These are phyloP conservation scores for Dysmachus trigonus DNA, from an alignment of 2,888 invertebrate genomes.

Conservation along the genomic window DNA sequence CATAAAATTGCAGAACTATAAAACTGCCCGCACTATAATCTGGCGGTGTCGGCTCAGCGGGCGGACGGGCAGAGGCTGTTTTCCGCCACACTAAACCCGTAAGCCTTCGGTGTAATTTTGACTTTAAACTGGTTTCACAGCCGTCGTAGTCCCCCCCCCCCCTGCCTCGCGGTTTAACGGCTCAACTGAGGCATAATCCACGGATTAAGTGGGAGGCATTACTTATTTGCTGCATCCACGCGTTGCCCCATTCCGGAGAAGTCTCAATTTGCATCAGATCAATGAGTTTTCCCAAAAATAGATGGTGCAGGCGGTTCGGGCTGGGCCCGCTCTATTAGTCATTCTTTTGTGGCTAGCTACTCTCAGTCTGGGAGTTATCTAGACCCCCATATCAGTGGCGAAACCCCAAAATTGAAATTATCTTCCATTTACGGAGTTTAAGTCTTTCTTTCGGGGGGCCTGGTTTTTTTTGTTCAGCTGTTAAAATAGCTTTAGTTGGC, in stretches of 20 bases:
- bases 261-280: neutral
- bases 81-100: neutral
- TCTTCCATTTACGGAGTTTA: neutral
- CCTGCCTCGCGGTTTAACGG: neutral
- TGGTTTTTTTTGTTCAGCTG: neutral
- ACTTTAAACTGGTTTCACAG: slow-evolving; percentile 17
- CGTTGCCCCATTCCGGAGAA: neutral
- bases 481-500: neutral
- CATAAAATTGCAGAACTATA: neutral
- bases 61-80: neutral
- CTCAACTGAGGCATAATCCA: neutral
- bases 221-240: slow-evolving; percentile 14
- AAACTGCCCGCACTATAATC: neutral
- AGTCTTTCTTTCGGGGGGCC: neutral
- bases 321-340: neutral
- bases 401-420: neutral
- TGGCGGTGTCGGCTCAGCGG: neutral
- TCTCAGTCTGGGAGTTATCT: neutral
- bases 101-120: slow-evolving; percentile 24
- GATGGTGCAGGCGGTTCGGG: neutral
- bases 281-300: neutral
- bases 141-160: neutral
- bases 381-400: neutral
- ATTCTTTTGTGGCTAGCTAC: neutral
- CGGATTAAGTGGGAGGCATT: neutral